These are phyloP conservation scores for Sphenodon punctatus DNA, from an alignment of 2,797 vertebrate genomes.

Conservation along the genomic window DNA sequence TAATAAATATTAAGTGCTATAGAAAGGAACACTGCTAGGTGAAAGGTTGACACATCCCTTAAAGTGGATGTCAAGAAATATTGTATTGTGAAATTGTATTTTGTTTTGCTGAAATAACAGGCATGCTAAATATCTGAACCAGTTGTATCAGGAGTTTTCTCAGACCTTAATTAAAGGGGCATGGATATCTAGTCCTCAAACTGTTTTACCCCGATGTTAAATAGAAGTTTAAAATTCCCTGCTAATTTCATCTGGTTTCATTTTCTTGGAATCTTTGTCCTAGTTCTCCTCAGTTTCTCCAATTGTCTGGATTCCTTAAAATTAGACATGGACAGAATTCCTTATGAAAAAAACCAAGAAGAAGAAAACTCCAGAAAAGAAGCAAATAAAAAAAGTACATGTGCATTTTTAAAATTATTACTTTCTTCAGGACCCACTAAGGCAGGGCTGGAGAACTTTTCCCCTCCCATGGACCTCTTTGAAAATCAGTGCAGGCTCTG, in stretches of 20 bases:
- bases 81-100: background rate
- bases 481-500: no score
- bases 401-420: no score
- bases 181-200: slow-evolving; percentile 7
- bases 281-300: background rate
- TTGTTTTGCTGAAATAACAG: background rate
- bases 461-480: no score
- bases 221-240: slow-evolving; percentile 14
- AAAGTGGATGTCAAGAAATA: background rate
- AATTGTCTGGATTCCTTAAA: background rate
- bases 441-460: no score
- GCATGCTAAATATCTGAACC: no score
- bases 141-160: no score
- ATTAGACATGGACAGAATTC: no score
- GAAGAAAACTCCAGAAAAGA: no score
- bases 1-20: background rate
- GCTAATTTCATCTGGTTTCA: background rate
- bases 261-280: slow-evolving; percentile 27
- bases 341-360: no score
- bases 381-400: no score
- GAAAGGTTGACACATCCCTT: background rate
- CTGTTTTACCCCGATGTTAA: background rate
- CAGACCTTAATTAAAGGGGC: background rate
- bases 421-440: no score
- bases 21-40: background rate